These are phyloP conservation scores for Peribatodes rhomboidaria DNA, from an alignment of 2,888 invertebrate genomes.

Conservation along the genomic window DNA sequence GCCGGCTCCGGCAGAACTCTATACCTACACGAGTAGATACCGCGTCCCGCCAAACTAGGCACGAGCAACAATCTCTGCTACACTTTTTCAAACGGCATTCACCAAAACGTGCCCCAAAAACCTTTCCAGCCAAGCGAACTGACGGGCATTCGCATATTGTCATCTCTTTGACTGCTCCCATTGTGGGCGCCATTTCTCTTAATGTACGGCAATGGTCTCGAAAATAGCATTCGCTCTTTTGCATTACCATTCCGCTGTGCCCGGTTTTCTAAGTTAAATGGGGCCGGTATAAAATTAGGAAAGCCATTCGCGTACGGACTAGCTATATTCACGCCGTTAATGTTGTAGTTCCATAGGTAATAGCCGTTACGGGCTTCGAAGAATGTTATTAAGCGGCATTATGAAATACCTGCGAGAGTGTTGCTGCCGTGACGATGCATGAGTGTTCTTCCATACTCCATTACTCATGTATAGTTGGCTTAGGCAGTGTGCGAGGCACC, in stretches of 20 bases:
- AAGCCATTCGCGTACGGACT: constrained; percentile 40
- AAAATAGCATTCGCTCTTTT: constrained; percentile 48
- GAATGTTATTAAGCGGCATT: constrained; percentile 56
- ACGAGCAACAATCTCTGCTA: constrained; percentile 51
- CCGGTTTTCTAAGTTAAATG: constrained; percentile 43
- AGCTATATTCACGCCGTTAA: constrained; percentile 42
- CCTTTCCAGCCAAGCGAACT: constrained; percentile 52
- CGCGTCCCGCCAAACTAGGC: constrained; percentile 52
- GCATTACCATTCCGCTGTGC: constrained; percentile 50
- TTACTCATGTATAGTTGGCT: constrained; percentile 51
- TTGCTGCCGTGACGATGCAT: constrained; percentile 47
- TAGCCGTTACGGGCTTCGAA: constrained; percentile 53
- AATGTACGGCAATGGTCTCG: constrained; percentile 52
- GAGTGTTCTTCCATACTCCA: constrained; percentile 53
- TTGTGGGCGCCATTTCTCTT: constrained; percentile 50
- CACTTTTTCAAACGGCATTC: constrained; percentile 55
- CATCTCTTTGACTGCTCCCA: constrained; percentile 54
- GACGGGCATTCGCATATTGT: constrained; percentile 52
- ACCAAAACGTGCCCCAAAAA: constrained; percentile 53
- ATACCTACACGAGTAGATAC: constrained; percentile 39
- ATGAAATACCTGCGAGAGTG: constrained; percentile 50
- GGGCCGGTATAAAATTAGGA: constrained; percentile 42
- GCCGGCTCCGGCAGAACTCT: constrained; percentile 48
- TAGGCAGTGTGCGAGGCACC: constrained; percentile 51
- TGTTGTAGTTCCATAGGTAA: constrained; percentile 60